Base-by-base conservation (phyloP, 2,113 vertebrate species). In the Falco punctatus region DNA sequence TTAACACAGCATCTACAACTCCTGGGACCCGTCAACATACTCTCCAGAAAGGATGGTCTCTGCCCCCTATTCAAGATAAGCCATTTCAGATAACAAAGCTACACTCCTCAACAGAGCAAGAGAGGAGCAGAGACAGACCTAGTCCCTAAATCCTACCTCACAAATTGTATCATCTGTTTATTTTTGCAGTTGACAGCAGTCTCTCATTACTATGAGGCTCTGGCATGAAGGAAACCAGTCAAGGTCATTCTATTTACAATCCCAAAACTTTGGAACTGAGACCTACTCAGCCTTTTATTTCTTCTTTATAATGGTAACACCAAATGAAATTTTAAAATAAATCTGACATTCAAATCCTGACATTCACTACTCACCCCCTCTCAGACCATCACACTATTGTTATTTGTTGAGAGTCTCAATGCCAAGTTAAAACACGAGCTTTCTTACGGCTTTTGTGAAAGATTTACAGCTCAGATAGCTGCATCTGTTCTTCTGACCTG, bases 401-500 rank as follows among this genome's bases (percentile, higher is more conserved):
- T 72, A 82, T 66, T 94, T 69, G 70, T 17, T 33, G 44, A 71
- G 14, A 42, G 52, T 74, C 93, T 57, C 83, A 84, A 83, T 2
- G 33, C 42, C 91, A 92, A 80, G 35, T 46, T 30, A 90, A 93
- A 91, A 82, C 69, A 93, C 30, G 48, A 70, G 38, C 27, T 38
- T 91, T 91, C 92, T 87, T 44, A 71, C 11, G 23, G 55, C 16
- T 65, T 44, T 46, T 23, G 51, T 81, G 77, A 86, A 86, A 86
- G 84, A 86, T 51, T 78, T 72, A 74, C 48, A 94, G 44, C 54
- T 69, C 15, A 88, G 58, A 91, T 44, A 86, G 93, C 42, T 52
- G 88, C 69, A 66, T 79, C 65, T 78, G 65, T 59, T 62, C 28
- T 46, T 97, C 97, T 93, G 88, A 99, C 99, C 98, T 92, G 99